phyloP scores from a whole-genome alignment of 2,113 vertebrate species.

The Sander lucioperca region DNA sequence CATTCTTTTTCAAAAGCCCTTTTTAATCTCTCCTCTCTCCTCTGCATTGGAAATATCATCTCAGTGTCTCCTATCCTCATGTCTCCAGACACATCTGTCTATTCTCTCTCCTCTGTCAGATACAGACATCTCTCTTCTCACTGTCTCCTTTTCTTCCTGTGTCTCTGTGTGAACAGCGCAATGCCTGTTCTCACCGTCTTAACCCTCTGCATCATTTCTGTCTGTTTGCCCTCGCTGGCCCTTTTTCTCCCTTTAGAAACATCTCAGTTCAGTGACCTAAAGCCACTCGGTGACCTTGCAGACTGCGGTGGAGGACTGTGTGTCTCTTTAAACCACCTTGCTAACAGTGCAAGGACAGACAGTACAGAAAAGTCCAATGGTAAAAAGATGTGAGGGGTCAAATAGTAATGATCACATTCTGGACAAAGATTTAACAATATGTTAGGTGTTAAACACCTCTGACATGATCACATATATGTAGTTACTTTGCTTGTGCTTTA shows the following conservation, averaged over 20 bases:
- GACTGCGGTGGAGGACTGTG: neutral
- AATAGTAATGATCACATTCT: neutral
- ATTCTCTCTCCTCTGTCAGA: constrained; percentile 32
- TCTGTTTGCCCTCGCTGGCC: constrained; percentile 24
- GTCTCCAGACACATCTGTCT: constrained; percentile 64
- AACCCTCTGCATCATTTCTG: constrained; percentile 23
- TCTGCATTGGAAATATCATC: constrained; percentile 35
- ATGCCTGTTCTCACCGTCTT: constrained; percentile 50
- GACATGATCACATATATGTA: neutral
- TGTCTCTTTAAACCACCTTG: constrained; percentile 34
- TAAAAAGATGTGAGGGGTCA: neutral
- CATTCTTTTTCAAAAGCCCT: constrained; percentile 11
- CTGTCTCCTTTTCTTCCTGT: constrained; percentile 46
- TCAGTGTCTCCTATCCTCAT: neutral
- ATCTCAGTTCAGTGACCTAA: constrained; percentile 41
- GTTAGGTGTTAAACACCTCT: neutral
- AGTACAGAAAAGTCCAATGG: neutral
- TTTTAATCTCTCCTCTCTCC: constrained; percentile 6
- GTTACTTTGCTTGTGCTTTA: neutral
- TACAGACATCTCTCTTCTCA: constrained; percentile 34
- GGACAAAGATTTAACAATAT: neutral
- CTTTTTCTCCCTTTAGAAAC: constrained; percentile 40
- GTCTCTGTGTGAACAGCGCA: constrained; percentile 53
- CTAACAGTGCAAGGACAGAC: neutral
- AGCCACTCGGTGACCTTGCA: constrained; percentile 39